Evolutionary conservation across 2,113 vertebrate genomes (phyloP), one percentile per base, ranked within the genome.

Genomic region (Eleginops maclovinus): DNA sequence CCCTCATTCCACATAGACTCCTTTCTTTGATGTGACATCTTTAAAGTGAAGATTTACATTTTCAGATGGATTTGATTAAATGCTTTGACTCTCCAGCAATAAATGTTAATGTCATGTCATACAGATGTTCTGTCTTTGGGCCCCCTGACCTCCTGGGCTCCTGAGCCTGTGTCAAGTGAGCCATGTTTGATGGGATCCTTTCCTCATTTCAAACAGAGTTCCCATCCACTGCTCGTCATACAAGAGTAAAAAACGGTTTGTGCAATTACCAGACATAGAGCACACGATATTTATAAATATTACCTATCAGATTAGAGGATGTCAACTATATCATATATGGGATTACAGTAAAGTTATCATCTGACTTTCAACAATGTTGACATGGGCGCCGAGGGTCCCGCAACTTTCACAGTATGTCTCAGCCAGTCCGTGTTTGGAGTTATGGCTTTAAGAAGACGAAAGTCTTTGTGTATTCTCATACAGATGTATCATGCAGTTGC

Each of bases 191-290:
- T 44, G 12, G 17, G 49, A 36, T 46, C 36, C 51, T 51, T 79
- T 79, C 47, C 63, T 79, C 16, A 51, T 74, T 68, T 53, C 24
- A 55, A 55, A 50, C n/a, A 21, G 21, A 56, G 22, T 24, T 19
- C 22, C n/a, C 40, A 5, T 8, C 40, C 61, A 17, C 21, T 56
- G 19, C 63, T 47, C 73, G 47, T 84, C 68, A 62, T 66, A 41
- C 58, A 53, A 44, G 64, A 46, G 51, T 61, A 53, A 44, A 68
- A 70, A 79, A 60, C 36, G 28, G 51, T 61, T 31, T n/a, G n/a
- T n/a, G n/a, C n/a, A n/a, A n/a, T n/a, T n/a, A n/a, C n/a, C n/a
- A n/a, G n/a, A n/a, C n/a, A n/a, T n/a, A n/a, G n/a, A n/a, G n/a
- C n/a, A n/a, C n/a, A n/a, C n/a, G n/a, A n/a, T n/a, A n/a, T n/a